Evolutionary conservation across 1,140 invertebrate genomes (phyloP).

Genomic region (Bombus confusus): DNA sequence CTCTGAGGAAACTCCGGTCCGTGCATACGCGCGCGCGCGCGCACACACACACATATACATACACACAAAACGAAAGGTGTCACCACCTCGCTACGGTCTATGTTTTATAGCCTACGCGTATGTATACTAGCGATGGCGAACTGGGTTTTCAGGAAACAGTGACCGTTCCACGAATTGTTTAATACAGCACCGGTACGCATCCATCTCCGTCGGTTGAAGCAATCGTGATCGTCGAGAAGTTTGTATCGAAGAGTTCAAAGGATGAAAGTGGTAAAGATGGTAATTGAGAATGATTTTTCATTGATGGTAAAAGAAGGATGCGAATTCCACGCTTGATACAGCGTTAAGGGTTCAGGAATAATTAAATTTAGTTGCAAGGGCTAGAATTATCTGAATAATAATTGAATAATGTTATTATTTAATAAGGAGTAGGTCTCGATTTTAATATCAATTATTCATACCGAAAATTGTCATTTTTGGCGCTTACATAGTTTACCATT

Average conservation of each 20-base stretch:
- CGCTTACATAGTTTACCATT: background rate
- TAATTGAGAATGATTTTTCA: no score
- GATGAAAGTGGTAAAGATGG: no score
- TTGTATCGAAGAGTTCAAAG: background rate
- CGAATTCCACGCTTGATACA: no score
- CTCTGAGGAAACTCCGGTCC: constrained; percentile 59
- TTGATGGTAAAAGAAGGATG: no score
- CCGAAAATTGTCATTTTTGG: no score
- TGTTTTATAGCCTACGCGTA: constrained; percentile 49
- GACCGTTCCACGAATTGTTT: constrained; percentile 53
- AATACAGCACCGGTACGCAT: constrained; percentile 59
- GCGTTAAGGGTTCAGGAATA: no score
- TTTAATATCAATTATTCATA: no score
- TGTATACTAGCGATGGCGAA: constrained; percentile 55
- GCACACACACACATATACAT: background rate
- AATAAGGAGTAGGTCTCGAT: no score
- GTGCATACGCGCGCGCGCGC: background rate
- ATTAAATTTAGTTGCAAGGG: no score
- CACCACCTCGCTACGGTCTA: constrained; percentile 46
- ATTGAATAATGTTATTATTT: no score
- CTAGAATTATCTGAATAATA: no score
- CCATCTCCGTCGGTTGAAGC: constrained; percentile 35
- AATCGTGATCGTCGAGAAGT: background rate
- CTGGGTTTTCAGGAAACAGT: constrained; percentile 54
- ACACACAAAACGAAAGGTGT: constrained; percentile 51